Conservation (phyloP, 2,797 vertebrate species). For the Gallinago solitaria region DNA sequence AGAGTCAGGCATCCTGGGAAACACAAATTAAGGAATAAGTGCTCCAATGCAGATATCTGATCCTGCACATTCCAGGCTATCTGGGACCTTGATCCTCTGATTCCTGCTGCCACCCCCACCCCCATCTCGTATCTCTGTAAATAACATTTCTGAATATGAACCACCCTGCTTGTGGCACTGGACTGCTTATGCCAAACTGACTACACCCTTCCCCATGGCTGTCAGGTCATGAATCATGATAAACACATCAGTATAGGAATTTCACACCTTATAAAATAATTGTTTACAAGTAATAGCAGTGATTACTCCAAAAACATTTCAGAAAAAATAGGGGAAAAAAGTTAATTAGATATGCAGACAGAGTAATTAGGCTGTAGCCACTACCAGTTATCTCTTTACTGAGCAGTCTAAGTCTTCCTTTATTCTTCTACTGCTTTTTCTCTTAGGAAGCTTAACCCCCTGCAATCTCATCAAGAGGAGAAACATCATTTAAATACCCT, state of each 20-base stretch:
- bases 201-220: constrained; percentile 34
- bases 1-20: background rate
- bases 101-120: background rate
- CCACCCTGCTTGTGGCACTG: constrained; percentile 25
- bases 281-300: constrained; percentile 24
- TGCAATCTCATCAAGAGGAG: background rate
- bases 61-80: constrained; percentile 37
- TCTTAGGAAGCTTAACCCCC: background rate
- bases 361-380: constrained; percentile 17
- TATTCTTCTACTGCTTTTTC: background rate
- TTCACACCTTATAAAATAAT: constrained; percentile 45
- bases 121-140: constrained; percentile 5
- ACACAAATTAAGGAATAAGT: background rate
- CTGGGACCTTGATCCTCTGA: constrained; percentile 16
- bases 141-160: constrained; percentile 61
- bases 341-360: constrained; percentile 10
- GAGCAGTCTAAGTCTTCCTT: background rate
- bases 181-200: constrained; percentile 38
- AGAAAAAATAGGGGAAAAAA: background rate
- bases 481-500: background rate
- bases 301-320: background rate
- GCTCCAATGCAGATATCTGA: constrained; percentile 36
- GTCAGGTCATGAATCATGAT: constrained; percentile 24
- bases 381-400: background rate
- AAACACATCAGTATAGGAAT: constrained; percentile 55